These are phyloP conservation scores for Cecidostiba fungosa DNA, from an alignment of 2,888 invertebrate species.

Conservation along the genomic window DNA sequence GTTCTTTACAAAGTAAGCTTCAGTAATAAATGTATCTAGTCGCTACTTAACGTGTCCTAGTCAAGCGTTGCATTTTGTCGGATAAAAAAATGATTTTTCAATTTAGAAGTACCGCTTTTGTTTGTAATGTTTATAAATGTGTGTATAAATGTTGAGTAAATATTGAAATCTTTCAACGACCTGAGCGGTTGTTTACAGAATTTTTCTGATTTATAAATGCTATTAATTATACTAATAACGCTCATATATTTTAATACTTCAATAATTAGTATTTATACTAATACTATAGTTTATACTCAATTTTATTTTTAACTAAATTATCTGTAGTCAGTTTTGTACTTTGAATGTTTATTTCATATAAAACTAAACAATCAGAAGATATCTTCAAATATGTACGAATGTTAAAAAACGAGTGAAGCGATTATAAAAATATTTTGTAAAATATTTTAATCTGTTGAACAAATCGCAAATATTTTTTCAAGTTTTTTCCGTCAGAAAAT, in stretches of 20 bases:
- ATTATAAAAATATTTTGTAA: slow-evolving; percentile 19
- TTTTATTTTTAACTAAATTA: slow-evolving; percentile 23
- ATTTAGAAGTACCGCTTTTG: slow-evolving; percentile 19
- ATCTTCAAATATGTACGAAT: not conserved
- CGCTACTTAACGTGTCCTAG: slow-evolving; percentile 78
- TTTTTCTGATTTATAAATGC: not conserved
- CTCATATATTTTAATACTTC: slow-evolving; percentile 23
- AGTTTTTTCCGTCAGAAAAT: slow-evolving; percentile 1
- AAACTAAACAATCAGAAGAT: not conserved
- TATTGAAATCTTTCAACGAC: no score
- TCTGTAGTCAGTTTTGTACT: slow-evolving; percentile 21
- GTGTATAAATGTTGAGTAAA: not conserved
- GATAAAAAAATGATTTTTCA: slow-evolving; percentile 6
- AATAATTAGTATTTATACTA: slow-evolving; percentile 14
- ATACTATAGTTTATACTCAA: no score
- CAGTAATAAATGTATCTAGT: slow-evolving; percentile 73
- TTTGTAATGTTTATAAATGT: slow-evolving; percentile 26
- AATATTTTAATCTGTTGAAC: slow-evolving; percentile 20
- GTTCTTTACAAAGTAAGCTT: slow-evolving; percentile 47
- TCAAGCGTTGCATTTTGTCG: slow-evolving; percentile 75
- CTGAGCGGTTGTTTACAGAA: no score
- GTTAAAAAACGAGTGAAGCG: slow-evolving; percentile 7
- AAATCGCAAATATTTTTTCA: slow-evolving; percentile 19
- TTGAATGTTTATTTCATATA: slow-evolving; percentile 20
- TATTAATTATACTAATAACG: slow-evolving; percentile 21